Percentiles rank a stretch among this genome's conserved stretches.
Evolutionary conservation across 2,113 vertebrate species (phyloP).

Genomic region (Ciconia stormi): DNA sequence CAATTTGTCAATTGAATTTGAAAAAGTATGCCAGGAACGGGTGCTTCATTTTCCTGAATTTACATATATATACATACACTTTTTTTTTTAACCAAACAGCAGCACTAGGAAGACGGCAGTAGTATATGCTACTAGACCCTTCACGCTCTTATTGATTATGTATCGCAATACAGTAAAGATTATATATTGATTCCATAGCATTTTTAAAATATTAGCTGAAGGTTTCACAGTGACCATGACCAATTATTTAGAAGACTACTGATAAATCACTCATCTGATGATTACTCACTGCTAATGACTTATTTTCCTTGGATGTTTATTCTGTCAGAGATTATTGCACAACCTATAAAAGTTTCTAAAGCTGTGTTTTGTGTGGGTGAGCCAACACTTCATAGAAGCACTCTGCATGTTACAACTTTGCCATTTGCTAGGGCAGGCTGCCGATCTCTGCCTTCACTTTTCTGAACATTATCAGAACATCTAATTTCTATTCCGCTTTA

Average conservation of each 20-base stretch:
- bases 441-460: neutral
- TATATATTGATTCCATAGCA: neutral
- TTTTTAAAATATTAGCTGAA: neutral
- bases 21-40: neutral
- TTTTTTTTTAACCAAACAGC: neutral
- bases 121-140: neutral
- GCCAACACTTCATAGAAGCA: neutral
- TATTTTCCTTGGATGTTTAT: neutral
- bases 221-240: neutral
- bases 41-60: neutral
- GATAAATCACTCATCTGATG: neutral
- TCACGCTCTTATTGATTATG: neutral
- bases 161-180: neutral
- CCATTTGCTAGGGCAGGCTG: neutral
- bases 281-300: neutral
- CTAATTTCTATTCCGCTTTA: neutral
- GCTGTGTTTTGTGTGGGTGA: neutral
- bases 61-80: neutral
- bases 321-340: neutral
- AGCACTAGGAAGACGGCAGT: neutral
- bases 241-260: neutral
- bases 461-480: slow-evolving; percentile 33
- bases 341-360: neutral
- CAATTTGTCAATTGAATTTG: neutral
- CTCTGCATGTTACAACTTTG: neutral